Conservation (phyloP, 2,797 vertebrate genomes). For the Malurus splendens region DNA sequence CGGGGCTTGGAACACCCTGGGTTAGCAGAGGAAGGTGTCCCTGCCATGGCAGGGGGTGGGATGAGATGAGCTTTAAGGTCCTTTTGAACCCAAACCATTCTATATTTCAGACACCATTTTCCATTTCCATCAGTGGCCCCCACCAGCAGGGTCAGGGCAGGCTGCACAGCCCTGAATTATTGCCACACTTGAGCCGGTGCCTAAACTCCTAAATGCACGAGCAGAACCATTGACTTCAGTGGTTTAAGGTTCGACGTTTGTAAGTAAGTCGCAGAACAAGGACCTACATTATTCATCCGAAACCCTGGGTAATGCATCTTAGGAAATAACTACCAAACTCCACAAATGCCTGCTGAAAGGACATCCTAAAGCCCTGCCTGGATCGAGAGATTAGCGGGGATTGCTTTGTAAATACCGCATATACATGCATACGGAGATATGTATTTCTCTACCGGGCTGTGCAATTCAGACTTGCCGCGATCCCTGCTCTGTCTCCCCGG, state of each 20-base stretch:
- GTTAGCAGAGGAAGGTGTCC: accelerated
- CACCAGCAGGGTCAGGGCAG: background rate
- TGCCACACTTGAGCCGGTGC: slow-evolving; percentile 9
- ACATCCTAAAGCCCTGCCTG: background rate
- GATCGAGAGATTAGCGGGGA: slow-evolving; percentile 12
- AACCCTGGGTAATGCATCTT: background rate
- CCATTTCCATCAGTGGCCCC: background rate
- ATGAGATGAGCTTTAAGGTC: background rate
- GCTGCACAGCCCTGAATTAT: slow-evolving; percentile 38
- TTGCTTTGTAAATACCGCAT: background rate
- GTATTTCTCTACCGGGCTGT: background rate
- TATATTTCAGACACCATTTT: background rate
- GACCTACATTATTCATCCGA: slow-evolving; percentile 25
- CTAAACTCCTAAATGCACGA: slow-evolving; percentile 16
- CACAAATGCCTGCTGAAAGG: slow-evolving; percentile 37
- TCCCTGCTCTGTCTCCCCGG: background rate
- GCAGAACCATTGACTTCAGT: slow-evolving; percentile 9
- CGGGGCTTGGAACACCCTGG: background rate
- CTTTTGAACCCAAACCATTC: background rate
- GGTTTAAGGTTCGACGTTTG: slow-evolving; percentile 15
- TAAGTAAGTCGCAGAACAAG: slow-evolving; percentile 41
- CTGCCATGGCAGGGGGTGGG: background rate
- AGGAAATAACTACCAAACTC: slow-evolving; percentile 8
- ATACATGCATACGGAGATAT: background rate
- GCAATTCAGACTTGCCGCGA: background rate